These are phyloP conservation scores for Zaprionus africanus DNA, from an alignment of 1,140 invertebrate genomes.

Conservation along the genomic window DNA sequence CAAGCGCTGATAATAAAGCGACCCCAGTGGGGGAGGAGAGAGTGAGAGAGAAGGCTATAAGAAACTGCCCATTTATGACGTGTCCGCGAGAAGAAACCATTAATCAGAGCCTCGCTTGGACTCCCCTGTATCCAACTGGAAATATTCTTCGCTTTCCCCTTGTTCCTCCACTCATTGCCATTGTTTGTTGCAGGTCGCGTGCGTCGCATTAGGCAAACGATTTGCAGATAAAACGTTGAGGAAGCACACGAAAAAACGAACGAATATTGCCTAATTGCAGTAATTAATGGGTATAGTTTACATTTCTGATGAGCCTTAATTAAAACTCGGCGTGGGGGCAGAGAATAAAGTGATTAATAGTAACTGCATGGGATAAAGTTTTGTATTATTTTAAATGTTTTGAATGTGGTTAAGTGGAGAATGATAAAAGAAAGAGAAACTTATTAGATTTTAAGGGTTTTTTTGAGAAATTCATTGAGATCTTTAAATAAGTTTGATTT, in stretches of 20 bases:
- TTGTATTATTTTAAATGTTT: background rate
- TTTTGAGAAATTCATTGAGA: background rate
- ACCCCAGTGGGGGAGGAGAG: background rate
- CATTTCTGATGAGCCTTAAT: slow-evolving; percentile 47
- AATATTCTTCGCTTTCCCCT: slow-evolving; percentile 20
- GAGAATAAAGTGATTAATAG: slow-evolving; percentile 53
- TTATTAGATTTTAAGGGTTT: background rate
- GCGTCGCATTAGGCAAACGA: slow-evolving; percentile 49
- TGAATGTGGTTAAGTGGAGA: background rate
- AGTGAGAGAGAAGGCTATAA: background rate
- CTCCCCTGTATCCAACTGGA: slow-evolving; percentile 8
- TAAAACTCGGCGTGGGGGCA: slow-evolving; percentile 1
- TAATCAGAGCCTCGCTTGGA: slow-evolving; percentile 64
- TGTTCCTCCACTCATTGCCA: background rate
- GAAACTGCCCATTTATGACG: slow-evolving; percentile 67
- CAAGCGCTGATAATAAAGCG: slow-evolving; percentile 57
- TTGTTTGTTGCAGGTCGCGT: slow-evolving; percentile 62
- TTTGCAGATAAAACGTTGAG: slow-evolving; percentile 56
- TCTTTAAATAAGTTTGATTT: background rate
- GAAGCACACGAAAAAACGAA: slow-evolving; percentile 43
- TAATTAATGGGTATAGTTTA: slow-evolving; percentile 76
- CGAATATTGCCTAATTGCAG: slow-evolving; percentile 65
- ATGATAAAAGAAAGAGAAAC: background rate
- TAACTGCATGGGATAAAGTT: background rate
- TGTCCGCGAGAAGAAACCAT: slow-evolving; percentile 67